A percentile compares a stretch with the other conserved stretches of the same genome.
phyloP scores from a whole-genome alignment of 2,888 invertebrate species.

The Hydrotaea diabolus region DNA sequence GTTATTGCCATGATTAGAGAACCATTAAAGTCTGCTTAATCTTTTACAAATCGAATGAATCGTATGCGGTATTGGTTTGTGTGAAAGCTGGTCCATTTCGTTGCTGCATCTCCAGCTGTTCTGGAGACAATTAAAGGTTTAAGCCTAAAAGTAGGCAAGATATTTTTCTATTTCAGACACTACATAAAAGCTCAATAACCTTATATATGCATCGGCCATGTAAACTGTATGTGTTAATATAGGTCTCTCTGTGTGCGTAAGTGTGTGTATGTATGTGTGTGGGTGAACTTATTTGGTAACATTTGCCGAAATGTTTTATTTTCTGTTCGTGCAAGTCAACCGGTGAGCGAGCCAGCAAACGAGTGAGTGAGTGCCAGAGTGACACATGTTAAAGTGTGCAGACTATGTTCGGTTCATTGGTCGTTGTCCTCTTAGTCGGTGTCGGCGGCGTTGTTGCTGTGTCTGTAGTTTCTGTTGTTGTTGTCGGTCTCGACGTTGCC shows the following conservation, averaged over 20 bases:
- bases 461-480: slow-evolving; percentile 1
- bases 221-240: too few species aligned
- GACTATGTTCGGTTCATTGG: slow-evolving; percentile 34
- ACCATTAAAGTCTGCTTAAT: too few species aligned
- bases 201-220: slow-evolving; percentile 17
- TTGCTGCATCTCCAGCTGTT: too few species aligned
- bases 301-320: slow-evolving; percentile 26
- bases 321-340: background rate
- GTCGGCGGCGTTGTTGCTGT: background rate
- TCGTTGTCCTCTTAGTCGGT: slow-evolving; percentile 25
- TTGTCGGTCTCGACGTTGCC: slow-evolving; percentile 11
- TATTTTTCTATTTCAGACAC: background rate
- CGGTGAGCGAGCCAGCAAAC: too few species aligned
- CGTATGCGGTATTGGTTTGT: too few species aligned
- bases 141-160: slow-evolving; percentile 49
- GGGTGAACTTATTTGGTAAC: slow-evolving; percentile 5
- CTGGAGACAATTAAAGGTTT: background rate
- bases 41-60: too few species aligned
- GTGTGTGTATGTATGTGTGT: background rate
- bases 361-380: background rate
- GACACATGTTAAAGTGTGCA: slow-evolving; percentile 1
- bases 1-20: too few species aligned
- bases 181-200: slow-evolving; percentile 46
- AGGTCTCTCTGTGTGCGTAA: too few species aligned
- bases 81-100: too few species aligned